Conservation (phyloP, 2,113 vertebrate species). For the Stegostoma tigrinum region DNA sequence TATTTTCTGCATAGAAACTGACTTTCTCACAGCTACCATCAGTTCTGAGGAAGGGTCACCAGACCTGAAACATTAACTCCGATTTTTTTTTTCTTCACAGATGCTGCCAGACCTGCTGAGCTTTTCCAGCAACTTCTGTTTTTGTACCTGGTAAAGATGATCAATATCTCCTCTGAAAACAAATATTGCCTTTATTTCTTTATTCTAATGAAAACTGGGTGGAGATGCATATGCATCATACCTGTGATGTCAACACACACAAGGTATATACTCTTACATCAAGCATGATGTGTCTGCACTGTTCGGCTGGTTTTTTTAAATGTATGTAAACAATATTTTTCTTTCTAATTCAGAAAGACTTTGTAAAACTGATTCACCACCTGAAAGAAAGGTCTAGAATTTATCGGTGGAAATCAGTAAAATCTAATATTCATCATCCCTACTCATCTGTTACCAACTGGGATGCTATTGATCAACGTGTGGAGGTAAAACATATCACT, state of each 20-base stretch:
- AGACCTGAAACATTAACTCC: too few relatives aligned
- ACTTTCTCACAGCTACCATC: too few relatives aligned
- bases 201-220: neutral
- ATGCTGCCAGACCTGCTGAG: too few relatives aligned
- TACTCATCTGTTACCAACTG: neutral
- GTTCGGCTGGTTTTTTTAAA: neutral
- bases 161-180: neutral
- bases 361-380: neutral
- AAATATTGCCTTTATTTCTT: too few relatives aligned
- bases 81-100: too few relatives aligned
- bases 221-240: neutral
- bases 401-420: neutral
- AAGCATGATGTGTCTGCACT: neutral
- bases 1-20: too few relatives aligned
- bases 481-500: neutral
- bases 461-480: neutral
- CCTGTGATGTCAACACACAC: neutral
- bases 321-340: neutral
- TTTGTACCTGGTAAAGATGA: neutral
- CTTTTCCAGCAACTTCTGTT: too few relatives aligned
- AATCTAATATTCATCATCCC: neutral
- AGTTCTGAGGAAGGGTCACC: too few relatives aligned
- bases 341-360: neutral
- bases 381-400: neutral
- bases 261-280: neutral